These are phyloP conservation scores for Centropus bengalensis DNA, from an alignment of 2,113 vertebrate genomes.

Conservation along the genomic window DNA sequence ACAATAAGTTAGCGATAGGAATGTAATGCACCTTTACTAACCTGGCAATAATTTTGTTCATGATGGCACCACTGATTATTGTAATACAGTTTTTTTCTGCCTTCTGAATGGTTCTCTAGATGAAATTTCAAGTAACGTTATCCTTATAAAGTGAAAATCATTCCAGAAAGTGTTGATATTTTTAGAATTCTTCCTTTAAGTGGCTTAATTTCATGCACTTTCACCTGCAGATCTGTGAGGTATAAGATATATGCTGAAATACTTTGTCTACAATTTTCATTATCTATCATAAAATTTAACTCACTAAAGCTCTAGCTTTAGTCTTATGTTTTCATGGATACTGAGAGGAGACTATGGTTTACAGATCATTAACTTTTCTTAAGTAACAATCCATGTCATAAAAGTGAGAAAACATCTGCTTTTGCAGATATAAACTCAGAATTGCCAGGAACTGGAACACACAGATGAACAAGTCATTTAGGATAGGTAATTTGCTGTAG, in stretches of 20 bases:
- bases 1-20: background rate
- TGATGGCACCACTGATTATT: background rate
- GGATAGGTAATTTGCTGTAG: background rate
- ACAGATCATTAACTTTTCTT: background rate
- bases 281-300: background rate
- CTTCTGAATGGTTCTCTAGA: background rate
- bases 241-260: constrained; percentile 12
- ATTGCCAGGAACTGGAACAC: background rate
- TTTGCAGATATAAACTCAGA: background rate
- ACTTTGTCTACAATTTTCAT: background rate
- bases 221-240: constrained; percentile 9
- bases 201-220: constrained; percentile 43
- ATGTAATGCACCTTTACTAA: background rate
- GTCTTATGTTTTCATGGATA: background rate
- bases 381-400: background rate
- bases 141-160: constrained; percentile 29
- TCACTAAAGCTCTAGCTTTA: constrained; percentile 1
- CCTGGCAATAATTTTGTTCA: background rate
- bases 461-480: background rate
- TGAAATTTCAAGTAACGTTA: constrained; percentile 33
- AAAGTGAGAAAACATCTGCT: background rate
- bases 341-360: background rate
- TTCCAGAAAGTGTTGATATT: constrained; percentile 54
- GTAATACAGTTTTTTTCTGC: constrained; percentile 21
- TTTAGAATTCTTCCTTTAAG: constrained; percentile 46